Base-by-base conservation (phyloP, 2,113 vertebrate species). In the Campylomormyrus tamandua region DNA sequence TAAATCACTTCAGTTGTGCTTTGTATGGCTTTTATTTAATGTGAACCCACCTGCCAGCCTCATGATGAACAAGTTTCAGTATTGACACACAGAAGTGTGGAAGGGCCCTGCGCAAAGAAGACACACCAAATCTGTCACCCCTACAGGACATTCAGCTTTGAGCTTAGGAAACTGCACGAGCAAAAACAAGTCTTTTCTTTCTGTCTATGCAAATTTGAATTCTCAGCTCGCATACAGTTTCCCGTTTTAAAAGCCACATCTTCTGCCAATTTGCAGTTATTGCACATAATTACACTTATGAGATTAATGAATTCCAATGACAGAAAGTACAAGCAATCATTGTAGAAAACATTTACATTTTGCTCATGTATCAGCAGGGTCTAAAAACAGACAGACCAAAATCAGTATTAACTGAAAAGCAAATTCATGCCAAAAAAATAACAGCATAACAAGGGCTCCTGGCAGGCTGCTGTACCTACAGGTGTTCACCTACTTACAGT, bases 31-130 rank as follows among this genome's bases (percentile, higher is more conserved):
- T 87, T 87, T 6, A 8, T n/a, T 17, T 24, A 24, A 45, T 35
- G 66, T n/a, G 4, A 74, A 90, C 92, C 6, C 58, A 95, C 95
- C 95, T 92, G 94, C 94, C 91, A 95, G 89, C 90, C 95, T 96
- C 96, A 96, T 96, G 86, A 89, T 92, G 31, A 53, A 58, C 21
- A 42, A 53, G 27, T 70, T 11, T 58, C 53, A 45, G 24, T 31
- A 17, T 74, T 27, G 42, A 11, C 52, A 83, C 74, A 21, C 35
- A 46, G 74, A 5, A 42, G 88, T 31, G 90, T 53, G 58, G 53
- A 77, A 21, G 27, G 86, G 49, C 2, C 88, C 87, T 89, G 89
- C 1, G 21, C 35, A 89, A 49, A 53, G 11, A 42, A 66, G 11
- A 84, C 8, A 48, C 11, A 46, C 17, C 35, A 13, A n/a, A 19